phyloP scores from a whole-genome alignment of 2,888 invertebrate genomes.

The Ephialtes manifestator region DNA sequence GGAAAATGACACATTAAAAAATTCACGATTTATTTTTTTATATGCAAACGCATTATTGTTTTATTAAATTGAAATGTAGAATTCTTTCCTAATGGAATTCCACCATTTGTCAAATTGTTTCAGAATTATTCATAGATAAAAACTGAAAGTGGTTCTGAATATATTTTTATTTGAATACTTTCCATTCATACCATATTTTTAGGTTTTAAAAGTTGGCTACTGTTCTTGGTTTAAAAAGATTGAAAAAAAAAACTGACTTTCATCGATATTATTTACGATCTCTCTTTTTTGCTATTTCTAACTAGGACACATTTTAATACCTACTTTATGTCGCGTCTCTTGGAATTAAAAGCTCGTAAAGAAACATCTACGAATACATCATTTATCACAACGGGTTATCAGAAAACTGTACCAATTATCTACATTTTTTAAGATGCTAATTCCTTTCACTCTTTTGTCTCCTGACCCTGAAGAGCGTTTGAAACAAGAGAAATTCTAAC shows the following conservation, averaged over 20 bases:
- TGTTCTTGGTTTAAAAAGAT: no score
- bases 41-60: no score
- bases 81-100: no score
- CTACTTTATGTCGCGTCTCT: neutral
- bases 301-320: slow-evolving; percentile 1
- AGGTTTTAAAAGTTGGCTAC: no score
- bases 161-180: no score
- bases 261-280: neutral
- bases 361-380: neutral
- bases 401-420: neutral
- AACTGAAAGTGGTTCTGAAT: no score
- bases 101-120: no score
- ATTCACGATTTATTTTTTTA: neutral
- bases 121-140: no score
- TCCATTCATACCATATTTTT: neutral
- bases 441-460: slow-evolving; percentile 24
- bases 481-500: slow-evolving; percentile 46
- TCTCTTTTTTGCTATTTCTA: neutral
- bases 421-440: slow-evolving; percentile 1
- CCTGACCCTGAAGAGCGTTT: neutral
- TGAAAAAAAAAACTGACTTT: no score
- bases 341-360: neutral
- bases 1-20: no score
- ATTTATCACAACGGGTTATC: neutral
- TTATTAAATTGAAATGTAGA: no score